Conservation (phyloP, 2,797 vertebrate species). For the Brachyalestes nurse region DNA sequence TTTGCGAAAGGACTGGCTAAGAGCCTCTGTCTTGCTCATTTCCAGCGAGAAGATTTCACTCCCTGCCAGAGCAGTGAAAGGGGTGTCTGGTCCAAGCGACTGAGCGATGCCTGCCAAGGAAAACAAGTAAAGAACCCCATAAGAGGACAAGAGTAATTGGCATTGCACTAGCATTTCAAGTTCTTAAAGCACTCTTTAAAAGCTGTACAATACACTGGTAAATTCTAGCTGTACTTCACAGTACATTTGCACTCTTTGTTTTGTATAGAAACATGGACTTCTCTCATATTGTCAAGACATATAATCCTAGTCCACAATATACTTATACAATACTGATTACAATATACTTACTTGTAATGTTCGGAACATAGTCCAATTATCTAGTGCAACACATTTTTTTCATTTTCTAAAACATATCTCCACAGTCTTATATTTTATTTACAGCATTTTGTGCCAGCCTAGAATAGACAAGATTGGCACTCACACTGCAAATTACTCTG, state of each 20-base stretch:
- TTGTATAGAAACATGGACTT: neutral
- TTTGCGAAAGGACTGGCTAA: conserved; percentile 91
- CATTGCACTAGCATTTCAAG: neutral
- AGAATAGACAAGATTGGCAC: neutral
- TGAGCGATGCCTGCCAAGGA: conserved; percentile 85
- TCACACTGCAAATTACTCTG: too few species aligned
- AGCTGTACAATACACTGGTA: too few species aligned
- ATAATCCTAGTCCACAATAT: too few species aligned
- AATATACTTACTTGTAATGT: too few species aligned
- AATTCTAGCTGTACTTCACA: neutral
- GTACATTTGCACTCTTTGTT: neutral
- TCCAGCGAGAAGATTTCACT: conserved; percentile 95
- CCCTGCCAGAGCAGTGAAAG: conserved; percentile 90
- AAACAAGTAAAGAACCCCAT: neutral
- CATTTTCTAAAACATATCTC: too few species aligned
- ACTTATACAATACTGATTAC: too few species aligned
- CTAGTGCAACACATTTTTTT: too few species aligned
- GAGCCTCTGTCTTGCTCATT: conserved; percentile 94
- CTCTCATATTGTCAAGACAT: neutral
- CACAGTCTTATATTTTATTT: too few species aligned
- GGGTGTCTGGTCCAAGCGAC: conserved; percentile 88
- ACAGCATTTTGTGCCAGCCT: neutral
- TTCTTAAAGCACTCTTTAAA: too few species aligned
- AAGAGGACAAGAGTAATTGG: neutral
- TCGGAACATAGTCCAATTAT: too few species aligned